A percentile compares a stretch with the other conserved stretches of the same genome.
Conservation (phyloP, 2,797 vertebrate genomes). For the Xerus rutilus region DNA sequence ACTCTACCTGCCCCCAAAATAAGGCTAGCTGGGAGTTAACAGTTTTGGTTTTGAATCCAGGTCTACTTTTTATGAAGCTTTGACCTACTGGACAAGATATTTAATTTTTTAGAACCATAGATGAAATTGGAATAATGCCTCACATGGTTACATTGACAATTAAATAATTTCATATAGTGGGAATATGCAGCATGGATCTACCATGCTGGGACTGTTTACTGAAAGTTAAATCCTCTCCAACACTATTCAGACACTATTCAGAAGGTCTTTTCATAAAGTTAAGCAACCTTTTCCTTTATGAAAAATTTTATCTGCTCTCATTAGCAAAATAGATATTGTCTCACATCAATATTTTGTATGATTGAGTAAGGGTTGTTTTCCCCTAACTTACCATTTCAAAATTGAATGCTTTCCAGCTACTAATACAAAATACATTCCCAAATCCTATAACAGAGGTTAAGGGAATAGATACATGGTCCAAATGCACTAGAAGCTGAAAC, state of each 20-base stretch:
- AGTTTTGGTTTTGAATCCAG: background rate
- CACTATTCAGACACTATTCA: background rate
- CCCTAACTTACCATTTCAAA: background rate
- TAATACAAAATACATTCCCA: background rate
- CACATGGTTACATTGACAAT: background rate
- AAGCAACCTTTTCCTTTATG: background rate
- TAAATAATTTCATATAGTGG: background rate
- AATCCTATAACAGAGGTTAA: background rate
- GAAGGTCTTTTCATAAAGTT: background rate
- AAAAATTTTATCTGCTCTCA: background rate
- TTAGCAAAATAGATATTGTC: background rate
- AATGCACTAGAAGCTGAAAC: background rate
- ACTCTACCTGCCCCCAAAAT: background rate
- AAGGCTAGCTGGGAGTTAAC: background rate
- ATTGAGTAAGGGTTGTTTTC: background rate
- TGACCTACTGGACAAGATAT: background rate
- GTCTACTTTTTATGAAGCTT: background rate
- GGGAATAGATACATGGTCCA: background rate
- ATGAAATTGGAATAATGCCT: background rate
- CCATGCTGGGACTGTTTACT: background rate
- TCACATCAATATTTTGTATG: background rate
- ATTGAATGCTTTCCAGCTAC: background rate
- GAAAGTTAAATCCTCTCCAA: background rate
- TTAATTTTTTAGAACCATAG: background rate
- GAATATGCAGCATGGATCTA: background rate